Evolutionary conservation across 2,888 invertebrate species (phyloP), one percentile per base, ranked within the genome.

Genomic region (Adelphocoris suturalis): DNA sequence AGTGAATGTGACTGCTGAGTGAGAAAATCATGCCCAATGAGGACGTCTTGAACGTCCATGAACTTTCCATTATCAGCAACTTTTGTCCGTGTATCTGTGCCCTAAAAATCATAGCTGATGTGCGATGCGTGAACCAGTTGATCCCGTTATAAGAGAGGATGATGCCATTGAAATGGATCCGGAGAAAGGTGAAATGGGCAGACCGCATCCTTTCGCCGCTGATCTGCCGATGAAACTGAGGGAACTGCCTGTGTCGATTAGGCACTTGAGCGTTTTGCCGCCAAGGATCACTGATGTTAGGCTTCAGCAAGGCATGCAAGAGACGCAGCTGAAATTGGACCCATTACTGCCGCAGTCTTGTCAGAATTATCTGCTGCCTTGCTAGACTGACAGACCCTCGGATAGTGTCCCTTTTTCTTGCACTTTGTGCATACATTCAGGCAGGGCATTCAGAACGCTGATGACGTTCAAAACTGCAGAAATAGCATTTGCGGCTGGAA

Each of bases 391-490:
- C 84, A 90, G 37, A 68, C 90, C 61, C 76, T 90, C 47, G 91
- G 76, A 61, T 27, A 91, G 47, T 87, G 87, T 1, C 91, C 90
- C 88, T 89, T 80, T 52, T 9, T 27, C 52, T 37, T 19, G 52
- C 84, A 46, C 80, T 80, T 81, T 81, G 81, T 80, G 84, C 84
- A 76, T 90, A 90, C 91, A 89, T 86, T 68, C 86, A 85, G 37
- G 46, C 86, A 23, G 90, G 89, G 47, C 90, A 75, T 57, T 57
- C 57, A 1, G 19, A 57, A 57, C 57, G 57, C 78, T 81, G 87
- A 27, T 37, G 37, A 37, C 81, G 57, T 61, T 61, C 28, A 48
- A 48, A 85, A 4, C 52, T 47, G 7, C 90, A 87, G 47, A 75
- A 87, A 68, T 90, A 75, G 55, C 90, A 47, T 76, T 68, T 78